Evolutionary conservation across 2,888 invertebrate species (phyloP).

Genomic region (Stenurella melanura): DNA sequence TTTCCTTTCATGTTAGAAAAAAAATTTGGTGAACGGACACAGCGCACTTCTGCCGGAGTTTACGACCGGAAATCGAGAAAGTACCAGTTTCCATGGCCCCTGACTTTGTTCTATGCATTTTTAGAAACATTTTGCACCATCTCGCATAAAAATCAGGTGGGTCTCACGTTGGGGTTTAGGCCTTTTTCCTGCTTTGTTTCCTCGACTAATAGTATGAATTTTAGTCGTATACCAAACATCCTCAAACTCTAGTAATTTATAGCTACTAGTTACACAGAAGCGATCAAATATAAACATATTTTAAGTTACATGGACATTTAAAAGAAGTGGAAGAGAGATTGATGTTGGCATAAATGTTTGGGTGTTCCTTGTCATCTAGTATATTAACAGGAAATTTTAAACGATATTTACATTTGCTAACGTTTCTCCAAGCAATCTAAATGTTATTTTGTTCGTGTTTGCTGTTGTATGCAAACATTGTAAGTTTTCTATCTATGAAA

Average conservation of each 20-base stretch:
- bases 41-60: too few relatives aligned
- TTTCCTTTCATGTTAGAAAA: too few relatives aligned
- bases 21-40: too few relatives aligned
- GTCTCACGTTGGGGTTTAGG: too few relatives aligned
- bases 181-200: too few relatives aligned
- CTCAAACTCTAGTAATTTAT: not conserved
- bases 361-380: constrained; percentile 29
- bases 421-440: constrained; percentile 31
- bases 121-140: too few relatives aligned
- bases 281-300: not conserved
- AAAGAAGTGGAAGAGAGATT: constrained; percentile 10
- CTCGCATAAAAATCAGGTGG: too few relatives aligned
- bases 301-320: not conserved
- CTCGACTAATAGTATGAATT: too few relatives aligned
- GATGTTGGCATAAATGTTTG: constrained; percentile 23
- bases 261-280: not conserved
- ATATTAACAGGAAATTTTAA: constrained; percentile 39
- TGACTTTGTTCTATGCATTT: too few relatives aligned
- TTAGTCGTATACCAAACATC: too few relatives aligned
- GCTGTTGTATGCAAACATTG: constrained; percentile 30
- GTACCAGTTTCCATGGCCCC: too few relatives aligned
- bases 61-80: too few relatives aligned
- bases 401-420: constrained; percentile 36
- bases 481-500: constrained; percentile 39
- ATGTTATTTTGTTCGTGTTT: constrained; percentile 28